phyloP scores from a whole-genome alignment of 1,140 invertebrate genomes.

The Muscidifurax raptorellus region DNA sequence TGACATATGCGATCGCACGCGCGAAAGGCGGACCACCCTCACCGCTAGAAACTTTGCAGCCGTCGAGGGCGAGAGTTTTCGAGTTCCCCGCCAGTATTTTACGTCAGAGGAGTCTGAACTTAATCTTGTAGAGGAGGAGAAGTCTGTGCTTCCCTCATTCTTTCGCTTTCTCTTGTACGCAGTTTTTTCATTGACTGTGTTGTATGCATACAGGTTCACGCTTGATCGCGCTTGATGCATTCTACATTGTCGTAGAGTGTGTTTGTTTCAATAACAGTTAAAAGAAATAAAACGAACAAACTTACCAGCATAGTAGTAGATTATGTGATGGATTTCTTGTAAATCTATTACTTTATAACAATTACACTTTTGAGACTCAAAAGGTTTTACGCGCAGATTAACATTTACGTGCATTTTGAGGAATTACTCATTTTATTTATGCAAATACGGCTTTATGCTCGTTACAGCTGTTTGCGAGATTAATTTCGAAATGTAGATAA shows the following conservation, averaged over 20 bases:
- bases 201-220: background rate
- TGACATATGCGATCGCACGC: constrained; percentile 31
- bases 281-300: too few relatives aligned
- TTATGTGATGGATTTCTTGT: too few relatives aligned
- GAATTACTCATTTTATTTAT: too few relatives aligned
- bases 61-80: constrained; percentile 27
- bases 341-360: too few relatives aligned
- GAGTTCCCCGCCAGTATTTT: constrained; percentile 26
- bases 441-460: too few relatives aligned
- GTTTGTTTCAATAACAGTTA: too few relatives aligned
- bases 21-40: background rate
- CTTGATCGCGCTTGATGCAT: background rate
- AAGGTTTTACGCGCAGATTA: too few relatives aligned
- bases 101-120: constrained; percentile 3
- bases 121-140: background rate
- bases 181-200: background rate
- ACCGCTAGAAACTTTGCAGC: background rate
- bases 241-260: background rate
- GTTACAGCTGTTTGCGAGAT: too few relatives aligned
- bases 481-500: too few relatives aligned
- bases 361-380: too few relatives aligned
- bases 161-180: background rate
- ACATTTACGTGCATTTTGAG: too few relatives aligned
- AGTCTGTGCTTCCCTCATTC: background rate
- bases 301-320: too few relatives aligned